Base-by-base conservation (phyloP, 2,888 invertebrate genomes). In the Gortyna flavago region DNA sequence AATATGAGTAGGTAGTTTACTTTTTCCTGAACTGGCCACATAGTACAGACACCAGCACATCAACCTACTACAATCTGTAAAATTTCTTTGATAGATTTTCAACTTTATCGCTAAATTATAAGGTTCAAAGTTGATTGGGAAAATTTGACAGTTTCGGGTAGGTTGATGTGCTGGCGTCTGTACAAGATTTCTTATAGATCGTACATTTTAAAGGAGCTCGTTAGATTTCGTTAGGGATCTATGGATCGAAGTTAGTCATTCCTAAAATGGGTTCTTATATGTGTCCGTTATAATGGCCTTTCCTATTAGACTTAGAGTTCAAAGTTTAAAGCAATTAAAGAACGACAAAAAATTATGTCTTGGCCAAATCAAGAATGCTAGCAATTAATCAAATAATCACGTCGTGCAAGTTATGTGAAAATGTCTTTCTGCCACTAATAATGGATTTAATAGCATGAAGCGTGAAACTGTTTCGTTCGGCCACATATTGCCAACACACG, bases 401-500 rank as follows among this genome's bases (percentile, higher is more conserved):
- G 9, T 72, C 41, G n/a, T 61, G 18, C 6, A 32, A 72, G 35
- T 21, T 21, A 61, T 61, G 72, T 75, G 51, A 75, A 67, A 75
- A 72, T 83, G 16, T 84, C 35, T 66, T 64, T 72, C 41, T 66
- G 70, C 71, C n/a, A 64, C 44, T 62, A 75, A 25, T 81, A 80
- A 77, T 73, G 64, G 32, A 76, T 85, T 84, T 67, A 51, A 59
- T 64, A 77, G 73, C 75, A 64, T 79, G 77, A 81, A 79, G 72
- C 71, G 84, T 78, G 70, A 81, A 87, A 81, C 67, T 81, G 72
- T 77, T 80, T 76, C 51, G 69, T 72, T 65, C 51, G 38, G 69
- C 32, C 67, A 75, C 69, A 77, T 67, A 61, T 61, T 61, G 44
- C 67, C 38, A 54, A 54, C 68, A 67, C 41, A 35, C 76, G 54